Conservation (phyloP, 2,113 vertebrate genomes). For the Sander vitreus region DNA sequence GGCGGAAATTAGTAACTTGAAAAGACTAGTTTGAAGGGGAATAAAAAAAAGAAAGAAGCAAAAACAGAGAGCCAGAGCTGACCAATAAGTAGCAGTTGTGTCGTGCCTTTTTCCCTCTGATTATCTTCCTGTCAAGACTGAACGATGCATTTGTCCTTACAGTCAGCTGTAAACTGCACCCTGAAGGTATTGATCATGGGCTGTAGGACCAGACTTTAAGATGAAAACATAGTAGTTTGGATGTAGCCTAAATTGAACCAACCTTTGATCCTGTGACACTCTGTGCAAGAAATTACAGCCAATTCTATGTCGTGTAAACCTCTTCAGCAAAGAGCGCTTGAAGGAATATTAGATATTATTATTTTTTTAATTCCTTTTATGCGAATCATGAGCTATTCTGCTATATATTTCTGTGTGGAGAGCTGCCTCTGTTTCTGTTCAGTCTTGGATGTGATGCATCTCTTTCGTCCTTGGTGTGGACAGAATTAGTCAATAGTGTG, state of each 20-base stretch:
- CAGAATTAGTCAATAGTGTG: slow-evolving; percentile 12
- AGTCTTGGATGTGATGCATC: slow-evolving; percentile 11
- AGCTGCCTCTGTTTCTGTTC: slow-evolving; percentile 16
- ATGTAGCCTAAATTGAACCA: slow-evolving; percentile 1
- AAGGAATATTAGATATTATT: neutral
- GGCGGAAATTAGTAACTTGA: slow-evolving; percentile 1
- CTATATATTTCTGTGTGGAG: neutral
- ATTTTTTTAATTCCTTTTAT: neutral
- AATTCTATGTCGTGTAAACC: neutral
- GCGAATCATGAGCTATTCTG: neutral
- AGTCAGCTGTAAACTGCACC: neutral
- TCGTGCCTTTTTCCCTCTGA: neutral
- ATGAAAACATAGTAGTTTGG: too few relatives aligned
- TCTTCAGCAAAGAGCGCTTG: neutral
- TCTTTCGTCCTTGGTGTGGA: slow-evolving; percentile 57
- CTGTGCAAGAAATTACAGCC: neutral
- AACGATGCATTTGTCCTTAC: neutral
- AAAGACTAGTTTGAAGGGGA: neutral
- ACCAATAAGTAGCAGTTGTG: slow-evolving; percentile 18
- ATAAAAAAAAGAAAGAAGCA: neutral
- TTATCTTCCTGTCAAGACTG: neutral
- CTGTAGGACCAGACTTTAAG: slow-evolving; percentile 8
- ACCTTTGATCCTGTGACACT: slow-evolving; percentile 1
- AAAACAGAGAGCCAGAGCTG: neutral
- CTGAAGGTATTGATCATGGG: slow-evolving; percentile 44